Evolutionary conservation across 2,797 vertebrate species (phyloP), one percentile per base, ranked within the genome.

Genomic region (Iguana delicatissima): DNA sequence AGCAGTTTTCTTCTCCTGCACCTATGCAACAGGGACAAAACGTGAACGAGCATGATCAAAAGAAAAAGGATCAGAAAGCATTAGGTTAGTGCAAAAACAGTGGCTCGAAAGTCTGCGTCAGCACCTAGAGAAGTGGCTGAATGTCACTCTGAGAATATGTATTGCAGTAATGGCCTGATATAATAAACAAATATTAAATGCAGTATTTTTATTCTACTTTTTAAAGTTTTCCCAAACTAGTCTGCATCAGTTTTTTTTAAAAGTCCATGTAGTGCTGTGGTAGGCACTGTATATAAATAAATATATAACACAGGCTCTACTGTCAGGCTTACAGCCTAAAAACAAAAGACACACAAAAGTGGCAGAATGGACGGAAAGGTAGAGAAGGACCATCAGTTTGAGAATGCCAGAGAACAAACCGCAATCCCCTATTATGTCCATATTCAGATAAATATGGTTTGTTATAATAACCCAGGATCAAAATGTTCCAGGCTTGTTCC

Each of bases 1-100:
- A 99, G 93, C 99, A 99, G 95, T 99, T 99, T 96, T 98, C 98
- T 82, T 98, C 98, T 95, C 94, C 96, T n/a, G 46, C 90, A 35
- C 97, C 94, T 32, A 89, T 95, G 88, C 97, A 96, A 83, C 97
- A 96, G 82, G 94, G 92, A 72, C 96, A 96, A 73, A 96, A 97
- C 86, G 97, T 97, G 87, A 96, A 94, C 93, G 97, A 98, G 14
- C 96, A 97, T 12, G 96, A 97, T 95, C 97, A 97, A 93, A 99
- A 97, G 96, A 98, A 95, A 95, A 98, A 96, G 29, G 98, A 99
- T 6, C 95, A 93, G 74, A 97, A 97, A 89, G 93, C 97, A 10
- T 90, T 97, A 59, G 98, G 99, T 99, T 72, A 93, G 96, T 97
- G 22, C 35, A 69, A 84, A 55, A 55, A 57, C 4, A 16, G 3